Evolutionary conservation across 1,140 invertebrate species (phyloP).

Genomic region (Drosophila ironensis): DNA sequence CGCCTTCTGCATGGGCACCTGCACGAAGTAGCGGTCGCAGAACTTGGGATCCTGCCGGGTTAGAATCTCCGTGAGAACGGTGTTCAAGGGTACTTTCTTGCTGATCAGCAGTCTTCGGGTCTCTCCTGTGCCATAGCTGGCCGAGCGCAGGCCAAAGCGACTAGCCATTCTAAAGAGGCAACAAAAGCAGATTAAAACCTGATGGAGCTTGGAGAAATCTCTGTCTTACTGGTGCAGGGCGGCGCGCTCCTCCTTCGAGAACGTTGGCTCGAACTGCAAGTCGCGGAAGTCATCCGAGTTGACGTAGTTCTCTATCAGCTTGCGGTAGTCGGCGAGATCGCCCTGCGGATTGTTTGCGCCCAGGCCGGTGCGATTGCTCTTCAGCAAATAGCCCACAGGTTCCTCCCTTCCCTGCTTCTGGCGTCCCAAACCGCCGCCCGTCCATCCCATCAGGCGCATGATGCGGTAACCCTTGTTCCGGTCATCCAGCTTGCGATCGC

Average conservation of each 20-base stretch:
- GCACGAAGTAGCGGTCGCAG: slow-evolving; percentile 74
- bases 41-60: slow-evolving; percentile 57
- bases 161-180: slow-evolving; percentile 58
- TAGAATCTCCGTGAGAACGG: slow-evolving; percentile 63
- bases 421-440: slow-evolving; percentile 89
- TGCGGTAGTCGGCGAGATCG: slow-evolving; percentile 40
- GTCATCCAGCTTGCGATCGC: slow-evolving; percentile 72
- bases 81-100: slow-evolving; percentile 54
- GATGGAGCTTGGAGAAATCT: no score
- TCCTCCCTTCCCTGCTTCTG: slow-evolving; percentile 86
- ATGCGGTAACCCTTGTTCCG: slow-evolving; percentile 87
- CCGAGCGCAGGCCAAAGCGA: slow-evolving; percentile 83
- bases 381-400: slow-evolving; percentile 83
- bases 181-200: background rate
- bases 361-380: slow-evolving; percentile 68
- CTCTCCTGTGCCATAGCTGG: slow-evolving; percentile 84
- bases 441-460: slow-evolving; percentile 92
- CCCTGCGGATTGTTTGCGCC: slow-evolving; percentile 36
- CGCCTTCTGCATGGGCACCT: slow-evolving; percentile 69
- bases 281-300: slow-evolving; percentile 83
- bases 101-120: slow-evolving; percentile 82
- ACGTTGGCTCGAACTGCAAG: slow-evolving; percentile 87
- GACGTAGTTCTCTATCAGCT: slow-evolving; percentile 82
- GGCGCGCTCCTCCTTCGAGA: slow-evolving; percentile 88
- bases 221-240: slow-evolving; percentile 85